A percentile compares a stretch with the other conserved stretches of the same genome.
Evolutionary conservation across 2,797 vertebrate genomes (phyloP).

Genomic region (Paratrypauchen microcephalus): DNA sequence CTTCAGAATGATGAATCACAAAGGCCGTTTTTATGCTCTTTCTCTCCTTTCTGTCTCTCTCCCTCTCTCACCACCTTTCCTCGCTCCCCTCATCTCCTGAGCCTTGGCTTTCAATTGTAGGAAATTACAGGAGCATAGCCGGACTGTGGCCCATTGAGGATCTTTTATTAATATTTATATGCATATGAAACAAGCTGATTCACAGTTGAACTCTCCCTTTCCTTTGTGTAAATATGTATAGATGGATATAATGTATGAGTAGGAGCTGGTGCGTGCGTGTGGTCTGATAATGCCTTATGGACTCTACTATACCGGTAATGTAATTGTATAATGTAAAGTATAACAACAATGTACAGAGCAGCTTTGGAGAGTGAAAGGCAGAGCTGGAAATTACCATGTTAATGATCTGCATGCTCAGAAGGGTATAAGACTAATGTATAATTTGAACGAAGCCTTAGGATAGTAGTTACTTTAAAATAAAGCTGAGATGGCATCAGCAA

Average conservation of each 20-base stretch:
- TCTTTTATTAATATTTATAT: slow-evolving; percentile 85
- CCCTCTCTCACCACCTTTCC: slow-evolving; percentile 48
- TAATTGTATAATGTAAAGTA: no score
- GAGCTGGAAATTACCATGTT: slow-evolving; percentile 1
- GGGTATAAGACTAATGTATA: slow-evolving; percentile 4
- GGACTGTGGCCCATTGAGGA: slow-evolving; percentile 70
- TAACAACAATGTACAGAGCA: not conserved
- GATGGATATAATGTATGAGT: slow-evolving; percentile 29
- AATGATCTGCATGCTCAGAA: not conserved
- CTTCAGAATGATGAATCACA: slow-evolving; percentile 83
- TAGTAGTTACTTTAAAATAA: not conserved
- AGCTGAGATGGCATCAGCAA: not conserved
- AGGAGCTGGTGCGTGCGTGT: slow-evolving; percentile 29
- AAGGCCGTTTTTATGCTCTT: slow-evolving; percentile 69
- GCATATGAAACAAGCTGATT: slow-evolving; percentile 78
- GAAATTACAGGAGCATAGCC: slow-evolving; percentile 80
- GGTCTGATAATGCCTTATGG: slow-evolving; percentile 13
- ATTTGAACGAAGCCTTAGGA: not conserved
- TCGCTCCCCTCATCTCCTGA: slow-evolving; percentile 67
- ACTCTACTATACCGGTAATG: not conserved
- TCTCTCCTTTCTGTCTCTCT: slow-evolving; percentile 42
- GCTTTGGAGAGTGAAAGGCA: not conserved
- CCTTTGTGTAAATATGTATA: slow-evolving; percentile 32
- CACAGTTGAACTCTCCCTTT: slow-evolving; percentile 61
- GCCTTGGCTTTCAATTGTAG: slow-evolving; percentile 80